These are phyloP conservation scores for Motacilla alba DNA, from an alignment of 2,113 vertebrate genomes.

Conservation along the genomic window DNA sequence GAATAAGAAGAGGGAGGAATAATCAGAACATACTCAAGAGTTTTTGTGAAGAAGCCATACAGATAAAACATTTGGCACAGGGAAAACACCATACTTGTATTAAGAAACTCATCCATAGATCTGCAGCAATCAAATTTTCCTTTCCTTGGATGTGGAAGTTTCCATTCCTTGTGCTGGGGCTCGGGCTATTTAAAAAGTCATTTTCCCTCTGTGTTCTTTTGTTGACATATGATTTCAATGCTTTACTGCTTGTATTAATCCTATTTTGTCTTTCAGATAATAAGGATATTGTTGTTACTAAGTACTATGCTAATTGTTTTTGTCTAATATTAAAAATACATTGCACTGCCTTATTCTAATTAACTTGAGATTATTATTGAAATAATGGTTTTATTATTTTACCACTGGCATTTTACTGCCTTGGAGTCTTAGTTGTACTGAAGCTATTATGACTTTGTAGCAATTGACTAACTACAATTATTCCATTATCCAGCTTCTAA, in stretches of 20 bases:
- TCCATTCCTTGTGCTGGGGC: neutral
- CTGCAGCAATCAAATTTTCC: neutral
- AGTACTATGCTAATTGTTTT: constrained; percentile 59
- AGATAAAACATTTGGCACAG: constrained; percentile 25
- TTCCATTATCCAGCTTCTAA: constrained; percentile 51
- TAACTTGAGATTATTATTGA: constrained; percentile 63
- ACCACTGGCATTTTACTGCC: constrained; percentile 49
- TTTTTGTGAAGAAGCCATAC: constrained; percentile 4
- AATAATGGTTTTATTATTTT: constrained; percentile 65
- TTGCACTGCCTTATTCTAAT: constrained; percentile 54
- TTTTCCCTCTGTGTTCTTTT: neutral
- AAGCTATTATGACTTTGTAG: constrained; percentile 58
- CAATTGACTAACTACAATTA: constrained; percentile 64
- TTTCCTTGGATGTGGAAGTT: neutral
- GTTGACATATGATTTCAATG: constrained; percentile 6
- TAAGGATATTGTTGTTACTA: constrained; percentile 52
- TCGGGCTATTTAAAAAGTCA: neutral
- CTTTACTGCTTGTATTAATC: constrained; percentile 35
- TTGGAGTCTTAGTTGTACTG: constrained; percentile 35
- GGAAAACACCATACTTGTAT: neutral
- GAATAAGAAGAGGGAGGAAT: neutral
- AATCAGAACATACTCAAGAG: constrained; percentile 11
- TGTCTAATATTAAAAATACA: constrained; percentile 50
- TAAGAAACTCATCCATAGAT: neutral
- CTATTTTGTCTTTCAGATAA: constrained; percentile 57